Evolutionary conservation across 2,888 invertebrate genomes (phyloP).

Genomic region (Axea sp.): DNA sequence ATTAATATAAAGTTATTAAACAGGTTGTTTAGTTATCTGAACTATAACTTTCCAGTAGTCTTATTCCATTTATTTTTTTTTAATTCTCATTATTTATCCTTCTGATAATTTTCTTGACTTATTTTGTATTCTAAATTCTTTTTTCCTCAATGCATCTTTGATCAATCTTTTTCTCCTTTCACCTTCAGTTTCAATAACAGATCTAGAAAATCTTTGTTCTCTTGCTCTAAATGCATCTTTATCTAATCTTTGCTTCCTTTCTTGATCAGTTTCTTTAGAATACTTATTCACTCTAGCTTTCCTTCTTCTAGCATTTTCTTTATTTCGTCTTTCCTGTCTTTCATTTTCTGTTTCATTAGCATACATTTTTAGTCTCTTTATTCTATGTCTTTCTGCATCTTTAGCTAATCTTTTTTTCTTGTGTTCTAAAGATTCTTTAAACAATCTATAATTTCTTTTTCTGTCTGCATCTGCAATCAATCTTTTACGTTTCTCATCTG

Average conservation of each 20-base stretch:
- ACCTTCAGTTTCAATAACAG: slow-evolving; percentile 73
- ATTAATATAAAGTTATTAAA: no score
- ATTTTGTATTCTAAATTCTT: slow-evolving; percentile 71
- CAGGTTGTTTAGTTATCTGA: no score
- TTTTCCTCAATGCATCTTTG: slow-evolving; percentile 72
- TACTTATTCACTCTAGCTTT: slow-evolving; percentile 72
- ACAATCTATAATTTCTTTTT: slow-evolving; percentile 73
- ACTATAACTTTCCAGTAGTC: no score
- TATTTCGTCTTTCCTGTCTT: slow-evolving; percentile 69
- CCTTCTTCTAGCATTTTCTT: slow-evolving; percentile 70
- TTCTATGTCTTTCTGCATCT: slow-evolving; percentile 71
- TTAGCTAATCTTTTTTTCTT: slow-evolving; percentile 70
- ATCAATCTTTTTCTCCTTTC: slow-evolving; percentile 72
- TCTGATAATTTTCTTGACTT: slow-evolving; percentile 17
- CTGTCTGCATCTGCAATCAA: slow-evolving; percentile 72
- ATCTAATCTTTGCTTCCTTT: slow-evolving; percentile 70
- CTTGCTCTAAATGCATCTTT: slow-evolving; percentile 72
- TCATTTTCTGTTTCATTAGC: slow-evolving; percentile 72
- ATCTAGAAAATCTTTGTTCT: slow-evolving; percentile 74
- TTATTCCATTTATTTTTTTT: slow-evolving; percentile 69
- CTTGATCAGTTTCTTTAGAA: slow-evolving; percentile 71
- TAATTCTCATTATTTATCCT: slow-evolving; percentile 70
- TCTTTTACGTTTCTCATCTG: slow-evolving; percentile 72
- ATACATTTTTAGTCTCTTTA: slow-evolving; percentile 70
- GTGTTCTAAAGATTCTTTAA: slow-evolving; percentile 72